These are phyloP conservation scores for Calonectris borealis DNA, from an alignment of 2,113 vertebrate species.

Conservation along the genomic window DNA sequence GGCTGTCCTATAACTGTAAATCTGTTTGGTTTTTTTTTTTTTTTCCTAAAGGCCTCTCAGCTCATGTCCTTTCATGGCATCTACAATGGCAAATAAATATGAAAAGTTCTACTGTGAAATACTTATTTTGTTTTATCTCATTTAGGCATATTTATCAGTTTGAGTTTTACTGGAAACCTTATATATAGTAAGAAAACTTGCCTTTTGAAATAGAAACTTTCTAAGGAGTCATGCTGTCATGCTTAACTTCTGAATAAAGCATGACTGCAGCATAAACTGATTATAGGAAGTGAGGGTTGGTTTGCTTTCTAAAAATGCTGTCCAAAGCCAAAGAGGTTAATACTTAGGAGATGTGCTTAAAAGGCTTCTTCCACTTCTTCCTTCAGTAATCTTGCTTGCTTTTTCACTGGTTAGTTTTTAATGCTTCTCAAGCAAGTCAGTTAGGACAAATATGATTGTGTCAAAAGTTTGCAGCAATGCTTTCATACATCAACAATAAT, in stretches of 20 bases:
- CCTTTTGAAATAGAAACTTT: neutral
- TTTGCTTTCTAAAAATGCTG: constrained; percentile 28
- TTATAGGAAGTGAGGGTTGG: neutral
- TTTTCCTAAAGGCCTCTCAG: neutral
- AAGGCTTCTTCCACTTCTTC: constrained; percentile 5
- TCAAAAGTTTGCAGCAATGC: neutral
- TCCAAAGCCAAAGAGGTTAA: constrained; percentile 44
- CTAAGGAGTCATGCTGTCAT: neutral
- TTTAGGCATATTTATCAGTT: constrained; percentile 13
- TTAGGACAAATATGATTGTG: neutral
- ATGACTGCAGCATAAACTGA: constrained; percentile 33
- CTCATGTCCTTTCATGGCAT: neutral
- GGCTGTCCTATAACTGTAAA: neutral
- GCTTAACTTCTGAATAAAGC: constrained; percentile 35
- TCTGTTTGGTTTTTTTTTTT: neutral
- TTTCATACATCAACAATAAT: neutral
- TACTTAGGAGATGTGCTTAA: constrained; percentile 21
- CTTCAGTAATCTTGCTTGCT: neutral
- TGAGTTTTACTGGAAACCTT: neutral
- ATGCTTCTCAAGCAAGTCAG: neutral
- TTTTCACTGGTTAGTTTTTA: neutral
- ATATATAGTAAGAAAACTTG: neutral
- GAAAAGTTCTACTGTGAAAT: neutral
- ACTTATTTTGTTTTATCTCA: neutral
- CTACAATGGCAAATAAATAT: neutral